Evolutionary conservation across 2,113 vertebrate genomes (phyloP), one percentile per base, ranked within the genome.

Genomic region (Chitala chitala): DNA sequence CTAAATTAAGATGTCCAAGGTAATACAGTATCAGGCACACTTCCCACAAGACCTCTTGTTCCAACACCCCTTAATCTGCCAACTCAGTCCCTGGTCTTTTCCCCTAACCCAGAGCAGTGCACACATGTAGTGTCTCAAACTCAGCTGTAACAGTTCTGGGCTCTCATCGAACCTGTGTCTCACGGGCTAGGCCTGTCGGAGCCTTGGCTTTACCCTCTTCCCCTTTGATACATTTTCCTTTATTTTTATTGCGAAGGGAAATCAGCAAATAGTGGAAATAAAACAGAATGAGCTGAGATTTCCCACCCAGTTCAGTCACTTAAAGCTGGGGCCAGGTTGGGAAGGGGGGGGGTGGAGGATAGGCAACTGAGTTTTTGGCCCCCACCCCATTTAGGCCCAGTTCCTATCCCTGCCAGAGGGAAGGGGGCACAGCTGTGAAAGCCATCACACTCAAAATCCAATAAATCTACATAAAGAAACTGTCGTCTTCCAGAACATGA

Each of bases 371-470:
- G 42, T 2, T 9, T 48, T 20, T 22, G 44, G 20, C 46, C 59
- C 36, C 36, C 44, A 15, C 29, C 72, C 61, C 29, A n/a, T n/a
- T n/a, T n/a, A n/a, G n/a, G n/a, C n/a, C 33, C 59, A 65, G 48
- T 61, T 51, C 72, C 31, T 54, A 72, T 44, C 55, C 55, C 61
- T 54, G 22, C 48, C 59, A 73, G 72, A 22, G 53, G 53, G 59
- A 29, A 54, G 31, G 69, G 54, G 70, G 70, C 48, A 54, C 72
- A 74, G 72, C 72, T 74, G 72, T 61, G 20, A 65, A 66, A 74
- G 20, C 46, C 72, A 74, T 74, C 48, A 74, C 22, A 33, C 22
- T 36, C n/a, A 13, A 33, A 66, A 65, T 65, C 50, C 72, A 65
- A 66, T 66, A 74, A 64, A 74, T 74, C 59, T 74, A 31, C 72